These are phyloP conservation scores for Strix aluco DNA, from an alignment of 2,113 vertebrate genomes.

Conservation along the genomic window DNA sequence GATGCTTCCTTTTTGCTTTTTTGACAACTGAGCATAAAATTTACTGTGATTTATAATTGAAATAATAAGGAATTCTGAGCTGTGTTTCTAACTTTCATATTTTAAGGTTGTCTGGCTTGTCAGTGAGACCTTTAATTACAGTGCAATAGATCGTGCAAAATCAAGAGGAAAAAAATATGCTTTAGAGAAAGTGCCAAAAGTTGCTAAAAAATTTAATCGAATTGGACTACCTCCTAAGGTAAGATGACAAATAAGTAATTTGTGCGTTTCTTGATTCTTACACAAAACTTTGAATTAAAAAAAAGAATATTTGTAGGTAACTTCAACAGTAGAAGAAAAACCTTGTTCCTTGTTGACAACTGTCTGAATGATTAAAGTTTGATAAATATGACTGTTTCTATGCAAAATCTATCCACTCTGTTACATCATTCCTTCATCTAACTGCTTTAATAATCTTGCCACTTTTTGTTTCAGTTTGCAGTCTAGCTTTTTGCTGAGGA, in stretches of 20 bases:
- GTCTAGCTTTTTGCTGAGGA: not conserved
- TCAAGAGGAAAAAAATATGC: slow-evolving; percentile 97
- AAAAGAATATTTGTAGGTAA: not conserved
- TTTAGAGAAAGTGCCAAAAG: slow-evolving; percentile 95
- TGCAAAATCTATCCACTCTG: not conserved
- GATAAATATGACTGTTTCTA: not conserved
- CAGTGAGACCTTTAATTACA: slow-evolving; percentile 97
- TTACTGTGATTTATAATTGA: not conserved
- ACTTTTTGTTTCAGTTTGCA: not conserved
- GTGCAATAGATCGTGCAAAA: slow-evolving; percentile 93
- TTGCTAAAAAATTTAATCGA: slow-evolving; percentile 93
- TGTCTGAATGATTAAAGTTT: not conserved
- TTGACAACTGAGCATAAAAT: not conserved
- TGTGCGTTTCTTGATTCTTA: not conserved
- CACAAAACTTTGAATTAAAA: not conserved
- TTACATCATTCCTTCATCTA: not conserved
- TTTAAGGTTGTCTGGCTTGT: slow-evolving; percentile 91
- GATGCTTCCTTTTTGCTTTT: not conserved
- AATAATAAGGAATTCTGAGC: not conserved
- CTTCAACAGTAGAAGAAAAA: not conserved
- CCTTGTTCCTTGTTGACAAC: not conserved
- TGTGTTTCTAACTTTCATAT: not conserved
- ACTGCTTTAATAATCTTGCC: not conserved
- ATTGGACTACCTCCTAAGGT: slow-evolving; percentile 98
- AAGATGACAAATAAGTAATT: slow-evolving; percentile 8